A percentile compares a stretch with the other conserved stretches of the same genome.
Conservation (phyloP, 2,113 vertebrate genomes). For the Pelodiscus sinensis region DNA sequence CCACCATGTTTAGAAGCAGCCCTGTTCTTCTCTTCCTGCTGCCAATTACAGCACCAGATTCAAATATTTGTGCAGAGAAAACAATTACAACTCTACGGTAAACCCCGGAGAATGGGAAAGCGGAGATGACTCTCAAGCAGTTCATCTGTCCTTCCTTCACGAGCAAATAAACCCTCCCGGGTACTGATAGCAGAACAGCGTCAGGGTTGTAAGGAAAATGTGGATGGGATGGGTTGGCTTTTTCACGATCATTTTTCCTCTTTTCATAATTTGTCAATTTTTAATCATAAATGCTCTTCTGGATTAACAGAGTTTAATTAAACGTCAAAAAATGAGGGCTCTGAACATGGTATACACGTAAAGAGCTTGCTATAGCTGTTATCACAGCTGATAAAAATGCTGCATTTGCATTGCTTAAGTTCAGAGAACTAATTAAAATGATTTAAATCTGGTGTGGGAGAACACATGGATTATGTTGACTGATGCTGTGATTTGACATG, state of each 20-base stretch:
- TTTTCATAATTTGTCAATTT: not conserved
- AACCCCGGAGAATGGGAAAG: not conserved
- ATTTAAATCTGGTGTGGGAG: not conserved
- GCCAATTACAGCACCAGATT: not conserved
- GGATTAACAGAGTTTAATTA: not conserved
- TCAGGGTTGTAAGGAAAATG: conserved; percentile 11
- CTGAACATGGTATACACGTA: not conserved
- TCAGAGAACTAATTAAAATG: not conserved
- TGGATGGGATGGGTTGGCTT: not conserved
- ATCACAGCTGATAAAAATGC: not conserved
- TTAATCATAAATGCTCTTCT: not conserved
- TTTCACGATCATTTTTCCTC: not conserved
- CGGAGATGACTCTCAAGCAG: not conserved
- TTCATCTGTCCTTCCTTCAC: not conserved
- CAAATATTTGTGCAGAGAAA: not conserved
- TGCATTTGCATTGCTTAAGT: not conserved
- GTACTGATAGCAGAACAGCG: not conserved
- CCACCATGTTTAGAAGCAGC: not conserved
- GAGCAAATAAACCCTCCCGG: not conserved
- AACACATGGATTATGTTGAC: not conserved
- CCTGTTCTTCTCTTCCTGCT: not conserved
- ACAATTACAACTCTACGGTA: not conserved
- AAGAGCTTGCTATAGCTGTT: not conserved
- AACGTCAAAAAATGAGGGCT: not conserved
- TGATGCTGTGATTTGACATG: not conserved